Percentiles rank a stretch among this genome's conserved stretches.
These are phyloP conservation scores for Brachystomella parvula DNA, from an alignment of 1,140 invertebrate genomes.

Conservation along the genomic window DNA sequence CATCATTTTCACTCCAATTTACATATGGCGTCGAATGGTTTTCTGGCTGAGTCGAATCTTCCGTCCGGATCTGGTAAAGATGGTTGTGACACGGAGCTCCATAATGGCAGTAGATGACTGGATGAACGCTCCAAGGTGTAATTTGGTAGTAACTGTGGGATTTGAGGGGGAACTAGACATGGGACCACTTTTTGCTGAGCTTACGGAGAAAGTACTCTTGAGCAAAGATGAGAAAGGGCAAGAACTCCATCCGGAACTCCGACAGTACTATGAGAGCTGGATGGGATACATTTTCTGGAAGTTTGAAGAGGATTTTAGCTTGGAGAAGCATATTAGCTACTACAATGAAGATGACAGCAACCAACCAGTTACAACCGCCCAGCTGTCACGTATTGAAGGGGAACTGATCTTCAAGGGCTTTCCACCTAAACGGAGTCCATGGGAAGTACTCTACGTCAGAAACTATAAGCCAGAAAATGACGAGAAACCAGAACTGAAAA, in stretches of 20 bases:
- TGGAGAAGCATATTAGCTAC: conserved; percentile 19
- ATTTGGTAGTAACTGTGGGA: conserved; percentile 23
- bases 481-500: not conserved
- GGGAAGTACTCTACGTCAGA: conserved; percentile 26
- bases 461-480: conserved; percentile 13
- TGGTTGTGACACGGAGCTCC: conserved; percentile 25
- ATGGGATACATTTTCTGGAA: conserved; percentile 32
- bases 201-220: conserved; percentile 8
- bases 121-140: conserved; percentile 21
- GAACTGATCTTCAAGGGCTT: conserved; percentile 20
- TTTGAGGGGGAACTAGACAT: conserved; percentile 29
- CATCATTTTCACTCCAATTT: conserved; percentile 13
- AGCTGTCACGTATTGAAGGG: conserved; percentile 9
- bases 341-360: conserved; percentile 12
- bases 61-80: conserved; percentile 26
- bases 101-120: conserved; percentile 26
- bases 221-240: conserved; percentile 16
- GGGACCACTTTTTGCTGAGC: not conserved
- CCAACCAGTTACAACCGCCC: not conserved
- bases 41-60: conserved; percentile 7
- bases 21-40: conserved; percentile 20
- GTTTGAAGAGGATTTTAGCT: conserved; percentile 24
- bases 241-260: conserved; percentile 20
- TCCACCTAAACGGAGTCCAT: conserved; percentile 11
- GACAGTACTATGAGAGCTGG: conserved; percentile 28